A percentile compares a stretch with the other conserved stretches of the same genome.
phyloP scores from a whole-genome alignment of 1,140 invertebrate genomes.

The Holcopasites calliopsidis region DNA sequence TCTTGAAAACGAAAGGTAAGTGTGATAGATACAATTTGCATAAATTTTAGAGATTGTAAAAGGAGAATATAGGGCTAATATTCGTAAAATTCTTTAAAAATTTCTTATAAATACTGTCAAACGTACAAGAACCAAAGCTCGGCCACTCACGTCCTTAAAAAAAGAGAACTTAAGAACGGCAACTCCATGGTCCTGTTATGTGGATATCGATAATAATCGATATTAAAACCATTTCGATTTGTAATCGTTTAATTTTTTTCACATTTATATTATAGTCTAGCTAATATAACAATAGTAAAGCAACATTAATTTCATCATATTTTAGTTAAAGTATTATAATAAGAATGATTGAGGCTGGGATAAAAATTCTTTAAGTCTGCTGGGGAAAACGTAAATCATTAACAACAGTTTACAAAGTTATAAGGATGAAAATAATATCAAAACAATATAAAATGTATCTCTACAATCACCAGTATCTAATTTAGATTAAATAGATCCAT shows the following conservation, averaged over 20 bases:
- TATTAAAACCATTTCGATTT: background rate
- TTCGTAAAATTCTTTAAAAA: background rate
- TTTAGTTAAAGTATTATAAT: too few relatives aligned
- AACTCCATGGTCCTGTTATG: background rate
- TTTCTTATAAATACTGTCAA: slow-evolving; percentile 25
- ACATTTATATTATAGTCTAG: background rate
- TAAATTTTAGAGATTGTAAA: background rate
- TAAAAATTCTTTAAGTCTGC: background rate
- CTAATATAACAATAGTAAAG: background rate
- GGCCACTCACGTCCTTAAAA: background rate
- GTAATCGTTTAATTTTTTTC: background rate
- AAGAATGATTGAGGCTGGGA: background rate
- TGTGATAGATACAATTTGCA: background rate
- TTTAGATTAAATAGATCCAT: too few relatives aligned
- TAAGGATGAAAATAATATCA: background rate
- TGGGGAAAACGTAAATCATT: background rate
- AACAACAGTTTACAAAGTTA: background rate
- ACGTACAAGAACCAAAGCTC: background rate
- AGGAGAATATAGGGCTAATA: background rate
- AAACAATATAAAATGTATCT: background rate
- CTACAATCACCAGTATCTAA: background rate
- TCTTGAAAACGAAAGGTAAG: background rate
- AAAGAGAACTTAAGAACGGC: slow-evolving; percentile 2
- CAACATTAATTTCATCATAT: background rate
- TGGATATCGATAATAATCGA: slow-evolving; percentile 16